Base-by-base conservation (phyloP, 2,888 invertebrate genomes). In the Punctoribates punctum region DNA sequence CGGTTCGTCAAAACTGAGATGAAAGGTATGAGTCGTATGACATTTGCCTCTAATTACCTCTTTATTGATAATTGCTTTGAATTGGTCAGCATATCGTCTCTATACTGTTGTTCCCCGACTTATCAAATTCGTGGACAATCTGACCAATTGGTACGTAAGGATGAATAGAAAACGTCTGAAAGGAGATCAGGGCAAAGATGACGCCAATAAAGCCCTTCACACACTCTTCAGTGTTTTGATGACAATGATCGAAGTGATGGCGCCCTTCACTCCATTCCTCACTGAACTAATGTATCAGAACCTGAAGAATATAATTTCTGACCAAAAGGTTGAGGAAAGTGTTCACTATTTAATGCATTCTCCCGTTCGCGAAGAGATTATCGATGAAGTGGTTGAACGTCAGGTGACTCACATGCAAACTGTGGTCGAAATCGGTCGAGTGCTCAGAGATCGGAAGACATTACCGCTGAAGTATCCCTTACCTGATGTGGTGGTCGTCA, bases 81-180 rank as follows among this genome's bases (percentile, higher is more conserved):
- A 34, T 34, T 57, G 20, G 25, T 6, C 89, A 81, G 91, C 91
- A 0, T 99, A 98, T 83, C 89, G 92, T 75, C 86, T 99, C 75
- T 99, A 97, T 83, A 97, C 96, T 0, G 99, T 99, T 13, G 91
- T 97, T 13, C 96, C 97, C 0, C 87, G 91, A 75, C 86, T 99
- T 60, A 91, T 97, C 0, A 95, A 96, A 83, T 99, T 95, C 84
- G 94, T 99, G 80, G 97, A 98, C 83, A 93, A 97, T 83, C 88
- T 99, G 4, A 99, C 98, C 38, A 99, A 99, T 84, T 97, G 97
- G 96, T 99, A 98, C 84, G 96, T 99, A 42, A 88, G 98, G 79
- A 92, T 99, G 90, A 99, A 99, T 84, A 88, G 99, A 76, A 92
- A 90, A 81, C 88, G 99, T 74, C 88, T 99, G 78, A 98, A 97